Conservation (phyloP, 2,113 vertebrate genomes). For the Phrynosoma blainvillii region DNA sequence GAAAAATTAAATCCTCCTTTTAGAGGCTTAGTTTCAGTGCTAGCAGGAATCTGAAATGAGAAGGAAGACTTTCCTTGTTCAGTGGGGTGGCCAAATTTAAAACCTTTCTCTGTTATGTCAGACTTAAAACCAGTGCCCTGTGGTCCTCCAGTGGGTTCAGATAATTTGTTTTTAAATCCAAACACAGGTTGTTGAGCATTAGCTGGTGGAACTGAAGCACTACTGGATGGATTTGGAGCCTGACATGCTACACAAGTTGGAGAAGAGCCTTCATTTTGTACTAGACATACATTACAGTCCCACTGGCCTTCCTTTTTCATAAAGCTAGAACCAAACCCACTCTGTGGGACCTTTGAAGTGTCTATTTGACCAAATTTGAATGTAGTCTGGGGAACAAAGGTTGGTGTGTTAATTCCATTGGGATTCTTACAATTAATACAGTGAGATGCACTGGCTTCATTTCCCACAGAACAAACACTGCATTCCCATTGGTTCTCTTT, state of each 20-base stretch:
- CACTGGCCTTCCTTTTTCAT: slow-evolving; percentile 79
- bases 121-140: slow-evolving; percentile 79
- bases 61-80: slow-evolving; percentile 80
- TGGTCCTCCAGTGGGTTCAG: slow-evolving; percentile 72
- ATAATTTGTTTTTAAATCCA: slow-evolving; percentile 73
- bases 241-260: slow-evolving; percentile 78
- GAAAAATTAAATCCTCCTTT: slow-evolving; percentile 86
- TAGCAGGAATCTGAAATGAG: slow-evolving; percentile 76
- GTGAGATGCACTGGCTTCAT: slow-evolving; percentile 69
- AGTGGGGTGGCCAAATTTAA: slow-evolving; percentile 82
- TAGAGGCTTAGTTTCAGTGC: slow-evolving; percentile 69
- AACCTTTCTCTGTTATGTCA: slow-evolving; percentile 75
- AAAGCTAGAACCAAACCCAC: slow-evolving; percentile 65
- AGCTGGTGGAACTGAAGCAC: slow-evolving; percentile 41
- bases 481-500: slow-evolving; percentile 88
- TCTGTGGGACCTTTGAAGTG: slow-evolving; percentile 58
- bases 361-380: slow-evolving; percentile 79
- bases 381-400: slow-evolving; percentile 53
- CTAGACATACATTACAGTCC: slow-evolving; percentile 79
- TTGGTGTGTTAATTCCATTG: slow-evolving; percentile 60
- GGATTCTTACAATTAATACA: slow-evolving; percentile 81
- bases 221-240: slow-evolving; percentile 55
- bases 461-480: slow-evolving; percentile 78
- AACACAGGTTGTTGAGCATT: slow-evolving; percentile 74
- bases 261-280: slow-evolving; percentile 78